Evolutionary conservation across 2,113 vertebrate genomes (phyloP), one percentile per base, ranked within the genome.

Genomic region (Leptosomus discolor): DNA sequence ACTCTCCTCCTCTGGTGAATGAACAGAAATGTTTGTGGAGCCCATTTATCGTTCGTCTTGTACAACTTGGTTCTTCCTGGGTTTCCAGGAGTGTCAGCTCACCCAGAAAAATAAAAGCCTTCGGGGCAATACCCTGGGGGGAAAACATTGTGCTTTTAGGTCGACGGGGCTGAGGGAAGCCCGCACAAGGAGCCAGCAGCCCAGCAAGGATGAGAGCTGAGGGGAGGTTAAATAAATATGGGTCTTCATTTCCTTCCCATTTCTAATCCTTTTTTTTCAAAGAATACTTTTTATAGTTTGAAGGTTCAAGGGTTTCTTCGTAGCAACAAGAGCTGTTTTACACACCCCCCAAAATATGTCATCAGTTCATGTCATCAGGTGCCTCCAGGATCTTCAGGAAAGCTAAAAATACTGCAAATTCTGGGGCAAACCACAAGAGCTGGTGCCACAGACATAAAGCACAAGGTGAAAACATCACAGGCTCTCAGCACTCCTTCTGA

Each of bases 1-100:
- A 90, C 56, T 86, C 92, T 96, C 61, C 77, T 83, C 13, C 17
- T 65, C 86, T 86, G 79, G 81, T 30, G 64, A 68, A 91, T 11
- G 37, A 89, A 41, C 36, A 41, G 41, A 58, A 85, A n/a, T 50
- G 58, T 50, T 89, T 57, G 64, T 74, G 70, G 68, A 82, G 43
- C 26, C 43, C 60, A 41, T 86, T 96, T 92, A 88, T 60, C 69
- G 69, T 77, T 69, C n/a, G 1, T 58, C 93, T 88, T 39, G 5
- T 39, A 43, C 21, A 61, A 51, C 48, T 45, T 43, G 15, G 9
- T 48, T 51, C 37, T 71, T 56, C 48, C 43, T 15, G 34, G 1
- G 3, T 65, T 68, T 54, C 53, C 53, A 34, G 56, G 57, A 82
- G 46, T 5, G 46, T 26, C 61, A 58, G 77, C 32, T 90, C 73